These are phyloP conservation scores for Galerucella nymphaeae DNA, from an alignment of 2,888 invertebrate species.

Conservation along the genomic window DNA sequence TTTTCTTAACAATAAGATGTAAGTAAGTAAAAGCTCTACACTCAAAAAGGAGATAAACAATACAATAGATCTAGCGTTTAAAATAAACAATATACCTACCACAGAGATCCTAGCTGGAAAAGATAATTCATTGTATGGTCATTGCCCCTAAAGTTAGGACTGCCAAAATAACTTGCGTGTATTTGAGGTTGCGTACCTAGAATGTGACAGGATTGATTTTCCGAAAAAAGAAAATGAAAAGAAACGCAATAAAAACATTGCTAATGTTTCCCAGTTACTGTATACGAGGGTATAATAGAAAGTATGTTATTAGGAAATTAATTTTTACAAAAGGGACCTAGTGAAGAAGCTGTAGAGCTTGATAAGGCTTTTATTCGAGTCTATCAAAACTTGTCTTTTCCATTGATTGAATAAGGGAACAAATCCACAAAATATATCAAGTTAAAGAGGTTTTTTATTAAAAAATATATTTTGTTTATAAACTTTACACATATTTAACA, in stretches of 20 bases:
- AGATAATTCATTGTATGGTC: constrained; percentile 29
- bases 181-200: constrained; percentile 24
- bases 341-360: too few relatives aligned
- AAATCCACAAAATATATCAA: background rate
- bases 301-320: background rate
- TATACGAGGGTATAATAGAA: background rate
- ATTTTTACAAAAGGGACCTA: too few relatives aligned
- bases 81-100: background rate
- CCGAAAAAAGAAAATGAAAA: background rate
- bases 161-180: constrained; percentile 26
- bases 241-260: background rate
- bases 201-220: constrained; percentile 25
- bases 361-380: too few relatives aligned
- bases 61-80: too few relatives aligned
- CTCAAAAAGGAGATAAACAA: too few relatives aligned
- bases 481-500: constrained; percentile 29
- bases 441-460: constrained; percentile 11
- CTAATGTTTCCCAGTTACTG: background rate
- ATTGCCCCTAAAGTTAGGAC: constrained; percentile 29
- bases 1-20: too few relatives aligned
- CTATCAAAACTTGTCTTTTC: too few relatives aligned
- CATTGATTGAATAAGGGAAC: background rate
- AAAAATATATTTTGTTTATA: constrained; percentile 29
- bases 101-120: background rate
- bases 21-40: too few relatives aligned